Base-by-base conservation (phyloP, 2,113 vertebrate species). In the Sebastes schlegelii region DNA sequence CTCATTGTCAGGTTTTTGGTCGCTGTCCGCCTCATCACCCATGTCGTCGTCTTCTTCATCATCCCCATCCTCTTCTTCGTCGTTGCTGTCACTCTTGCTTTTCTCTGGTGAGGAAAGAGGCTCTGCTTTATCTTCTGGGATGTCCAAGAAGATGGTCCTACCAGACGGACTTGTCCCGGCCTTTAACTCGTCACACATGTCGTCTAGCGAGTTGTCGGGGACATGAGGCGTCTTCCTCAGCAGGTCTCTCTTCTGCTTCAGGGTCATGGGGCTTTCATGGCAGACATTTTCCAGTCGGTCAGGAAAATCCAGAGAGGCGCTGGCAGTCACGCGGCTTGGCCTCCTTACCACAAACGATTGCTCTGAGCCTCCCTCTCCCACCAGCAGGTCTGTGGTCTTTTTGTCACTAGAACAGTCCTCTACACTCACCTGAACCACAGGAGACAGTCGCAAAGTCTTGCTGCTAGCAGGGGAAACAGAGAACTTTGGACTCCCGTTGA, bases 241-340 rank as follows among this genome's bases (percentile, higher is more conserved):
- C 61, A 97, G 92, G 86, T 99, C 98, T 79, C 98, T 92, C 85
- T 99, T 99, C 79, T 99, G 98, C 74, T 98, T 98, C 8, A 99
- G 94, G 0, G 98, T 99, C 75, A 99, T 95, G 0, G 96, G 91
- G 87, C 96, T 98, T 75, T 97, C 98, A 5, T 86, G 93, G 79
- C 95, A 88, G 8, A 93, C 51, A 54, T 93, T 90, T 79, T 93
- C 94, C 0, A 54, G 77, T 62, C 75, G 69, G 26, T 96, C 94
- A 0, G 93, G 90, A 45, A 94, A 79, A 43, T 96, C 94, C 57
- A 94, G 77, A 3, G 95, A 95, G 21, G 89, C 68, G 34, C 88
- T 88, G 13, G 92, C 91, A 66, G 93, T 93, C 65, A 92, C 12
- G 1, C 16, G 19, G 26, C 49, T 62, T 3, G 82, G 60, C 4